Percentiles rank a stretch among this genome's conserved stretches.
Evolutionary conservation across 35 echinoderm and acorn worm genomes (phyloP).

Genomic region (Hemicentrotus pulcherrimus): DNA sequence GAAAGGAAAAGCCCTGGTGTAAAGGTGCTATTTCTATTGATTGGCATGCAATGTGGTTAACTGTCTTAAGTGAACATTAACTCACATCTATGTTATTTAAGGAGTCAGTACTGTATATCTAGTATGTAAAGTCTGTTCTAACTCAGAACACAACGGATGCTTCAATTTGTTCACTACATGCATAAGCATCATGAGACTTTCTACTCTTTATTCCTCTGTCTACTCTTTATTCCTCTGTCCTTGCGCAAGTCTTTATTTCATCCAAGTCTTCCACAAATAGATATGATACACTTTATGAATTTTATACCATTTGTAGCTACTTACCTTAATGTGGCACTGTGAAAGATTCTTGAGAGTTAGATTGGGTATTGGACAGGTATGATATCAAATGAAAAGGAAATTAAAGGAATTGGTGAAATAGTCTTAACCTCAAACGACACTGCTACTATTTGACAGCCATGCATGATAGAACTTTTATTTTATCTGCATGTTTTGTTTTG

Average conservation of each 20-base stretch:
- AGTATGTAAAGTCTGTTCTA: neutral
- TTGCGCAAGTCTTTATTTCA: neutral
- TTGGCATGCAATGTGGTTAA: neutral
- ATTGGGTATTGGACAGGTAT: neutral
- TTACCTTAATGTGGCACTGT: no score
- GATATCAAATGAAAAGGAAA: neutral
- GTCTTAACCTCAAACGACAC: neutral
- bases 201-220: neutral
- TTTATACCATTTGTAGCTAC: neutral
- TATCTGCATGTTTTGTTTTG: neutral
- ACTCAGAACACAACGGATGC: neutral
- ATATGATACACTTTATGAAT: neutral
- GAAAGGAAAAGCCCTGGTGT: neutral
- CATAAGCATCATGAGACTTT: neutral
- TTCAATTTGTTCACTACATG: neutral
- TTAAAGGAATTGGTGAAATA: neutral
- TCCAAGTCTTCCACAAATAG: neutral
- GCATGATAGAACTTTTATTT: neutral
- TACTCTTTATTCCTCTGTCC: neutral
- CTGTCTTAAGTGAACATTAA: neutral
- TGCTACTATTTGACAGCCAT: neutral
- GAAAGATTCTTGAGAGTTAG: no score
- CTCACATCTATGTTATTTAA: neutral
- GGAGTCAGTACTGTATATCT: neutral
- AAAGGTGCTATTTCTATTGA: neutral